phyloP scores from a whole-genome alignment of 2,797 vertebrate species.

The Masticophis lateralis region DNA sequence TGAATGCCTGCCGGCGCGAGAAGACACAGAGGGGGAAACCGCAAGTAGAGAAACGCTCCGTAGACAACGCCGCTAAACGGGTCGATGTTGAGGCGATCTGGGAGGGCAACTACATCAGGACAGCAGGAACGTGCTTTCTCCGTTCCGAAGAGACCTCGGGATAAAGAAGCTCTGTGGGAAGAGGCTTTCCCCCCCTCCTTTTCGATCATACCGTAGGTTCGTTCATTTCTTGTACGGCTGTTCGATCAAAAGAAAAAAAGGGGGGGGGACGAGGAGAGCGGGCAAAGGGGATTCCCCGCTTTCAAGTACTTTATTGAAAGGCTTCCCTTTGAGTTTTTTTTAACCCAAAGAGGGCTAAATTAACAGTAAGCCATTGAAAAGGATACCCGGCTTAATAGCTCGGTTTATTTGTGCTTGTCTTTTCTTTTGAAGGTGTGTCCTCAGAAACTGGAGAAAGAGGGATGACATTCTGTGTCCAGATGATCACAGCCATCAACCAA shows the following conservation, averaged over 20 bases:
- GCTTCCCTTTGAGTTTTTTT: not conserved
- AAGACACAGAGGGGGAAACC: not conserved
- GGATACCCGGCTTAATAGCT: not conserved
- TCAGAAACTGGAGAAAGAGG: constrained; percentile 39
- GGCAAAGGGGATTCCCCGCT: not conserved
- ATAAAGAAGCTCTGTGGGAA: not conserved
- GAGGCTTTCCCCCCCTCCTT: not conserved
- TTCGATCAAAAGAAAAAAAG: not conserved
- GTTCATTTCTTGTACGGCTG: rapidly evolving
- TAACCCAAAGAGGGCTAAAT: not conserved
- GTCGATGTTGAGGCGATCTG: not conserved
- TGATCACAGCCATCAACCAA: constrained; percentile 54
- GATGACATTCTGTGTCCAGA: constrained; percentile 48
- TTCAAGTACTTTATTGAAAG: constrained; percentile 45
- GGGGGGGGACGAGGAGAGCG: not conserved
- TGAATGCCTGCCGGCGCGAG: not conserved
- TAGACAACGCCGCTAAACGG: not conserved
- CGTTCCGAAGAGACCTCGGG: constrained; percentile 25
- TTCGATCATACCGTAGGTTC: not conserved
- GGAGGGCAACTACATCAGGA: not conserved
- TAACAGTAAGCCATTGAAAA: not conserved
- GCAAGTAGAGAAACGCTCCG: not conserved
- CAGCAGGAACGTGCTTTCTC: not conserved
- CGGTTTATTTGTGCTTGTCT: not conserved
- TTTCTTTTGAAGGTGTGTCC: not conserved